phyloP scores from a whole-genome alignment of 2,113 vertebrate species.

The Chlorocebus sabaeus region DNA sequence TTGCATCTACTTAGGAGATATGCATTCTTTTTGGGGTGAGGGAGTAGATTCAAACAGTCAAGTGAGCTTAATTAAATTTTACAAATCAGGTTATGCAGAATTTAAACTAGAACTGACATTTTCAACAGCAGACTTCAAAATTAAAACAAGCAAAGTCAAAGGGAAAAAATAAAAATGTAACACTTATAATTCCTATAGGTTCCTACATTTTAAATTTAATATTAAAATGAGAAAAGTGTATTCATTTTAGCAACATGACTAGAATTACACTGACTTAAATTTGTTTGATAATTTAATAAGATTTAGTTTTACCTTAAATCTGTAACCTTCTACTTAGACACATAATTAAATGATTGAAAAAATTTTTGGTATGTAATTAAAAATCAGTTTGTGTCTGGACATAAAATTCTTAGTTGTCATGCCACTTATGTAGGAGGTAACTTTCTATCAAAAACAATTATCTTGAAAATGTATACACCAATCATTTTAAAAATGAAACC shows the following conservation, averaged over 20 bases:
- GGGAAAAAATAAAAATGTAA: background rate
- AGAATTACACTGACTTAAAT: background rate
- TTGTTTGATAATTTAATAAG: background rate
- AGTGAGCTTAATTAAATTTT: constrained; percentile 6
- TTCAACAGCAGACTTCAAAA: constrained; percentile 18
- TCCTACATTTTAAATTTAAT: background rate
- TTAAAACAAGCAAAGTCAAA: constrained; percentile 12
- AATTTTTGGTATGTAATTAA: constrained; percentile 2
- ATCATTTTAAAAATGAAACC: background rate
- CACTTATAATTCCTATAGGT: background rate
- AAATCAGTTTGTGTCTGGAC: constrained; percentile 9
- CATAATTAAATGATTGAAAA: background rate
- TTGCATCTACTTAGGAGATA: background rate
- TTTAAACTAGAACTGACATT: constrained; percentile 9
- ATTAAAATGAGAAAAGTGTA: background rate
- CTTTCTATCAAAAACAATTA: constrained; percentile 3
- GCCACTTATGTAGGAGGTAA: background rate
- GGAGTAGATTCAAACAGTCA: background rate
- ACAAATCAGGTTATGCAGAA: constrained; percentile 17
- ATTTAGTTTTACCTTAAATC: constrained; percentile 39
- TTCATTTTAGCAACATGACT: background rate
- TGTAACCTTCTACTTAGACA: background rate
- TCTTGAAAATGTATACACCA: background rate
- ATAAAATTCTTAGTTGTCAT: background rate
- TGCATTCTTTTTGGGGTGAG: background rate